Percentiles rank a stretch among this genome's conserved stretches.
These are phyloP conservation scores for Lasioglossum pauxillum DNA, from an alignment of 2,888 invertebrate species.

Conservation along the genomic window DNA sequence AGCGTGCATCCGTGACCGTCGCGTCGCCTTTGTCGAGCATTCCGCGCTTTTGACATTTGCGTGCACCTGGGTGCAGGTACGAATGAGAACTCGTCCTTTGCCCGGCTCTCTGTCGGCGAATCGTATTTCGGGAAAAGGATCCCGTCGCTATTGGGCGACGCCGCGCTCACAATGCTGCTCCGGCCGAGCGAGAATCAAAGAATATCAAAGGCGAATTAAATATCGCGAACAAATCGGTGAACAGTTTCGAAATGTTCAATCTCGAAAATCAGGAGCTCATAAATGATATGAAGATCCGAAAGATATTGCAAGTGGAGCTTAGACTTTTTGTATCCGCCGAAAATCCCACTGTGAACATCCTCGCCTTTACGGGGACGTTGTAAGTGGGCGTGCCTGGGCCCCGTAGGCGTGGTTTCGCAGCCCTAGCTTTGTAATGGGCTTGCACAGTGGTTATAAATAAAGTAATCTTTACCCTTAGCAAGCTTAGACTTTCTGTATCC, in stretches of 20 bases:
- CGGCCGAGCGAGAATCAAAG: not conserved
- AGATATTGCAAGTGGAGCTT: not conserved
- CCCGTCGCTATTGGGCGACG: not conserved
- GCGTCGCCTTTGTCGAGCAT: constrained; percentile 9
- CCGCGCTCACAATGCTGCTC: not conserved
- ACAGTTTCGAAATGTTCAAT: not conserved
- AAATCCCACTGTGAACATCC: too few species aligned
- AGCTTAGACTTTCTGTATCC: too few species aligned
- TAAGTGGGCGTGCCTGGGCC: too few species aligned
- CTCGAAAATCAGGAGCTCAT: too few species aligned
- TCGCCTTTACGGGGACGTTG: too few species aligned
- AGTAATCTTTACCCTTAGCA: too few species aligned
- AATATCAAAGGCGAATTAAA: too few species aligned
- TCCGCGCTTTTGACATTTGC: constrained; percentile 27
- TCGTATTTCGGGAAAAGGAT: constrained; percentile 3
- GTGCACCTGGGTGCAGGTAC: not conserved
- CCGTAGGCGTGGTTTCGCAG: too few species aligned
- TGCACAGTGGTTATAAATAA: too few species aligned
- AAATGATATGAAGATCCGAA: too few species aligned
- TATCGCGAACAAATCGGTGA: not conserved
- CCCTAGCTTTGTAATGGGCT: too few species aligned
- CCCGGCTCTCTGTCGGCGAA: not conserved
- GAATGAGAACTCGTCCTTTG: constrained; percentile 11
- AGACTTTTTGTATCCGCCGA: not conserved
- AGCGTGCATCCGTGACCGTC: constrained; percentile 46